Conservation (phyloP, 2,888 invertebrate genomes). For the Dasypolia templi region DNA sequence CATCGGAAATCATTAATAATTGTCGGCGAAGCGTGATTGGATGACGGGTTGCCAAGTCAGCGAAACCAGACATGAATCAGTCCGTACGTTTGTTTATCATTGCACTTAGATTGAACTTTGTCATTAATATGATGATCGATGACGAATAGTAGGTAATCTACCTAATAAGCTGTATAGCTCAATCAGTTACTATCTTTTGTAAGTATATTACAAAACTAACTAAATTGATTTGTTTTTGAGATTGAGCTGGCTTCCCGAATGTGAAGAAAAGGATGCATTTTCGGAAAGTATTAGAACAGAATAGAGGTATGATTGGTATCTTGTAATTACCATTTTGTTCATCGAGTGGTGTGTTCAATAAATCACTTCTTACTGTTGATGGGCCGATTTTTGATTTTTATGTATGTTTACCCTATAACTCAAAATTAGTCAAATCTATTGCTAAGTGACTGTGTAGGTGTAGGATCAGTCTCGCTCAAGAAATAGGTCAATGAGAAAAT, state of each 20-base stretch:
- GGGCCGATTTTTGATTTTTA: background rate
- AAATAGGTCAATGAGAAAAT: background rate
- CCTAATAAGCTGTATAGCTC: background rate
- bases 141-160: constrained; percentile 32
- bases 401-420: background rate
- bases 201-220: background rate
- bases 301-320: background rate
- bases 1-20: constrained; percentile 60
- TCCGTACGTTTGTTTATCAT: constrained; percentile 38
- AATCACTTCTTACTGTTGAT: background rate
- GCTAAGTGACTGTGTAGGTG: background rate
- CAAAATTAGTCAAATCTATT: background rate
- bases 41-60: constrained; percentile 54
- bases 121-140: constrained; percentile 37
- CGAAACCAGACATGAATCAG: constrained; percentile 57
- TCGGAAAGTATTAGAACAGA: background rate
- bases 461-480: no score
- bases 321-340: background rate
- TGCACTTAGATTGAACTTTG: constrained; percentile 54
- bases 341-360: background rate
- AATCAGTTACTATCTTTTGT: background rate
- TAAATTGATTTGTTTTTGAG: background rate
- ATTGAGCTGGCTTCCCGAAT: no score
- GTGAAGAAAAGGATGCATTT: background rate
- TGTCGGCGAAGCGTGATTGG: constrained; percentile 27